Conservation (phyloP, 2,113 vertebrate species). For the Myiopsitta monachus region DNA sequence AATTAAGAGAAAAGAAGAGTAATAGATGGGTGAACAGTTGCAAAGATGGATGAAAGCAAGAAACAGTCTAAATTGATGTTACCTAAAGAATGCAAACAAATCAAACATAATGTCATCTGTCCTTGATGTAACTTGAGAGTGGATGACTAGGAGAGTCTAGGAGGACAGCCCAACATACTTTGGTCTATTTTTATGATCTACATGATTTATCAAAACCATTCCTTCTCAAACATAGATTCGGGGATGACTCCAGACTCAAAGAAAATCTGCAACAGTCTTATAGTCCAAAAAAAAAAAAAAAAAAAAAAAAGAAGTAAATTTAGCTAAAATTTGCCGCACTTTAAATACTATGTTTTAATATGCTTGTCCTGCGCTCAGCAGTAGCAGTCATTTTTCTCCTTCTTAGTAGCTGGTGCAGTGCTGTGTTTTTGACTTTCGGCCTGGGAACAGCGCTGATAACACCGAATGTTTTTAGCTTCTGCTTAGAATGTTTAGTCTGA, state of each 20-base stretch:
- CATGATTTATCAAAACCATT: background rate
- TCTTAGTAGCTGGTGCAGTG: too few species aligned
- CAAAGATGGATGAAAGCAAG: background rate
- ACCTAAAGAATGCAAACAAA: background rate
- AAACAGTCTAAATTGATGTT: background rate
- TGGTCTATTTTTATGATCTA: background rate
- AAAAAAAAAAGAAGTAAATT: background rate
- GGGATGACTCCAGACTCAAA: background rate
- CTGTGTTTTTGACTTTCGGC: too few species aligned
- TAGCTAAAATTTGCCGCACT: background rate
- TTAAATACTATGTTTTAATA: background rate
- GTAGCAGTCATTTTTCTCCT: too few species aligned
- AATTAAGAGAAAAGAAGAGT: background rate
- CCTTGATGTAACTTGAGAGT: background rate
- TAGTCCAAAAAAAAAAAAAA: background rate
- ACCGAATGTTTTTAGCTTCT: too few species aligned
- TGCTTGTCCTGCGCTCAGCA: too few species aligned
- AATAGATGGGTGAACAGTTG: background rate
- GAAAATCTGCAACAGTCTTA: background rate
- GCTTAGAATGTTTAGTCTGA: too few species aligned
- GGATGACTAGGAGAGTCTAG: background rate
- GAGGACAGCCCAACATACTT: background rate
- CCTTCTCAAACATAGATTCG: background rate
- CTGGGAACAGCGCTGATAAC: too few species aligned
- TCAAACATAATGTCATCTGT: background rate